These are phyloP conservation scores for Catostylus mosaicus DNA, from an alignment of 30 jellyfish, hydroid and myxozoan genomes.

Conservation along the genomic window DNA sequence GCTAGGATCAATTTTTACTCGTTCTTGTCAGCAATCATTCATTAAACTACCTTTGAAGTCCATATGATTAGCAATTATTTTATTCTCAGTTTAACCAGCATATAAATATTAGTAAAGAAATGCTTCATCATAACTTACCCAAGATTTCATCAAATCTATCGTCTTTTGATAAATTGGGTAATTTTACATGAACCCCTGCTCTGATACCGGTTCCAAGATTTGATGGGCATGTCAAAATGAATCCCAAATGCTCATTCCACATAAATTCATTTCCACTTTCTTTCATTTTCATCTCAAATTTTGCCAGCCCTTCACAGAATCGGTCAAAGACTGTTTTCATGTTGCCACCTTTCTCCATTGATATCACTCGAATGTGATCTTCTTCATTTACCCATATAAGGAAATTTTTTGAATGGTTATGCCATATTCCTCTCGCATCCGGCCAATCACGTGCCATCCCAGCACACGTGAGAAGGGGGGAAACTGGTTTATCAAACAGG, in stretches of 20 bases:
- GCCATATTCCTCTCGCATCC: conserved; percentile 88
- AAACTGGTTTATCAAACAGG: conserved; percentile 77
- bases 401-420: conserved; percentile 66
- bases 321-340: conserved; percentile 72
- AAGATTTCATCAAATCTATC: conserved; percentile 1
- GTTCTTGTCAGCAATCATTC: no score
- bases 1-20: no score
- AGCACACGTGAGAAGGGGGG: conserved; percentile 70
- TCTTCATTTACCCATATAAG: conserved; percentile 85
- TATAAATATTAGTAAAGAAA: no score
- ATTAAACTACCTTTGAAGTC: no score
- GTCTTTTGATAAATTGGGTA: conserved; percentile 43
- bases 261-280: conserved; percentile 49
- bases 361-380: conserved; percentile 77
- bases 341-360: conserved; percentile 87
- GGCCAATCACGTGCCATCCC: conserved; percentile 93
- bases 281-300: conserved; percentile 44
- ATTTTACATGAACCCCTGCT: conserved; percentile 84
- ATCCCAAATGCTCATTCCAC: conserved; percentile 85
- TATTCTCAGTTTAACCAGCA: no score
- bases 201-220: conserved; percentile 87
- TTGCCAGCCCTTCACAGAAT: conserved; percentile 65
- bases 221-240: conserved; percentile 77
- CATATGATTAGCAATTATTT: no score
- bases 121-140: no score